Conservation (phyloP, 2,113 vertebrate genomes). For the Agapornis roseicollis region DNA sequence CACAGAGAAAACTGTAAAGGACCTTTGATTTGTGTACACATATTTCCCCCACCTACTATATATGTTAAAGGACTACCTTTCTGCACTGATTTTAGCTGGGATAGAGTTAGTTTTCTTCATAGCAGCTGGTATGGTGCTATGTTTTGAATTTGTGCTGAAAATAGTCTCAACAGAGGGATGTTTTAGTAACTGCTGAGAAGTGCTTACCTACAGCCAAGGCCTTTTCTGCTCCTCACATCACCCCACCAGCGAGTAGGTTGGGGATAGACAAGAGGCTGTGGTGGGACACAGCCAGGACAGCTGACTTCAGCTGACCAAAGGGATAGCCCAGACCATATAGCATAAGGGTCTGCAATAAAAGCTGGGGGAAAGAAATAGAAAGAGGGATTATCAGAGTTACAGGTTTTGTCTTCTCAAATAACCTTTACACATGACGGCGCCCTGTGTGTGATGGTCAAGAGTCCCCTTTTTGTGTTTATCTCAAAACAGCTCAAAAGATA, state of each 20-base stretch:
- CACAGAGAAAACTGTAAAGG: neutral
- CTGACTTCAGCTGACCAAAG: neutral
- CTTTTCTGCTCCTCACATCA: neutral
- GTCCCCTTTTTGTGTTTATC: neutral
- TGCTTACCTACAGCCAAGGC: fast-evolving
- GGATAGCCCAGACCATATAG: fast-evolving
- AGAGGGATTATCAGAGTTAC: fast-evolving
- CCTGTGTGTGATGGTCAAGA: neutral
- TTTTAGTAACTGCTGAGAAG: neutral
- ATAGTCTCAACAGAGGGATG: neutral
- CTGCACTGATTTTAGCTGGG: neutral
- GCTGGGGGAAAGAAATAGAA: neutral
- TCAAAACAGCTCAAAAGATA: neutral
- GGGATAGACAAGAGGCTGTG: neutral
- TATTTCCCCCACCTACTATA: neutral
- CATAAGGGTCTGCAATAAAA: neutral
- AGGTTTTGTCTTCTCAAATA: fast-evolving
- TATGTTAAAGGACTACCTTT: neutral
- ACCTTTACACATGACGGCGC: fast-evolving
- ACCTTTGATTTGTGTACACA: neutral
- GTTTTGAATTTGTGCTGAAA: neutral
- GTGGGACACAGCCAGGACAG: neutral
- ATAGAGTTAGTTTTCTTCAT: neutral
- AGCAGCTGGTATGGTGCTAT: neutral
- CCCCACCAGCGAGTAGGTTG: neutral